Base-by-base conservation (phyloP, 2,797 vertebrate species). In the Mallotus villosus region DNA sequence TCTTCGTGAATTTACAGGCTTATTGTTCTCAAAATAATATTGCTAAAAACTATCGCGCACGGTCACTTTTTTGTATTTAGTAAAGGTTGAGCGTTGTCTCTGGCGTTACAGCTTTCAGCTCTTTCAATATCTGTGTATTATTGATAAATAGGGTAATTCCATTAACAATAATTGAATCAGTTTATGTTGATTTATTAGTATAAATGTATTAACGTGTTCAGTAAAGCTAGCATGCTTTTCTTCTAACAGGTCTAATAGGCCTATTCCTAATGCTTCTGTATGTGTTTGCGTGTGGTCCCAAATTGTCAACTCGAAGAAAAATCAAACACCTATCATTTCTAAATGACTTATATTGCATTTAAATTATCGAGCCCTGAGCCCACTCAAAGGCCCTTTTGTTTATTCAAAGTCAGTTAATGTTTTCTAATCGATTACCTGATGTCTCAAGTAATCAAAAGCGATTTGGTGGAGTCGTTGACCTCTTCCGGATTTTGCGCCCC, bases 401-500 rank as follows among this genome's bases (percentile, higher is more conserved):
- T 90, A 87, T 91, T 89, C 83, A 85, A 78, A 90, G 87, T 78
- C 84, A 79, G 82, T 85, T 89, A 87, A 90, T 87, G 87, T 91
- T 91, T 91, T 91, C 89, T 90, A 91, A 91, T 93, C 90, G 91
- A 92, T 91, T 90, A 87, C 75, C 84, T 86, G 83, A 90, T 90
- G 91, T 91, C 89, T 89, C 81, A 77, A 89, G 85, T 91, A 90
- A 92, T 93, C 90, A 89, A 49, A 85, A 81, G 72, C 81, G 82
- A 91, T 91, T 90, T 92, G 88, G 80, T 78, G 84, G 84, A 88
- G 89, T 87, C 85, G 68, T 77, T 92, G 92, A 92, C 91, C 92
- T 90, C 84, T 87, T 80, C 73, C 89, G 84, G 84, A 84, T 87
- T 87, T 78, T 78, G 81, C 83, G 78, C 82, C 72, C 85, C 49